Evolutionary conservation across 2,113 vertebrate genomes (phyloP), one percentile per base, ranked within the genome.

Genomic region (Xenotilapia longispinis): DNA sequence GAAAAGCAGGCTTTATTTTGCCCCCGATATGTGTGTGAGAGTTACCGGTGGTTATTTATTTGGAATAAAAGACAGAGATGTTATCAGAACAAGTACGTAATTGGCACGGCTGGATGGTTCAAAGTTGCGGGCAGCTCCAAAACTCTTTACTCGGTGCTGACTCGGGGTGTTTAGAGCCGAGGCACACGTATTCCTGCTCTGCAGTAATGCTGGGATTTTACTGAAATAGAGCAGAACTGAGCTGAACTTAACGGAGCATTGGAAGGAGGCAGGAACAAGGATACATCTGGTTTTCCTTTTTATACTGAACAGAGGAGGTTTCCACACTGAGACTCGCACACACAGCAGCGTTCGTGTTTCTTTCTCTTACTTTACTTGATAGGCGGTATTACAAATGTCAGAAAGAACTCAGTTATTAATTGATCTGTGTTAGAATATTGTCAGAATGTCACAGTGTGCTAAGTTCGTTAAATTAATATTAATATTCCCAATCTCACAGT

Each of bases 141-240:
- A 40, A 40, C n/a, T 68, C 63, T 68, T 68, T 11, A 14, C 12
- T 68, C 63, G 0, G 12, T 40, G 63, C 63, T 68, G 63, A 68
- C 19, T 68, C 7, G n/a, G 63, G 40, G 63, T 21, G 63, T 68
- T 68, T 68, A 40, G n/a, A 40, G 36, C n/a, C 7, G 63, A 40
- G n/a, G 19, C 63, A 14, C 36, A 9, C 5, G 36, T 68, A 68
- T 23, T 68, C n/a, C 63, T 40, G 63, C 63, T 40, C 63, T 40
- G 36, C 12, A 40, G 19, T 40, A 68, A 68, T 40, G n/a, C 36
- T 68, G 63, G 63, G 36, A 68, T 68, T 9, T 14, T 68, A 68
- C 63, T 68, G 36, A 68, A 68, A 68, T 40, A 68, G 36, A 68
- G 63, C 36, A 68, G 63, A 40, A 23, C n/a, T 40, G 36, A 68